Evolutionary conservation across 2,888 invertebrate species (phyloP).

Genomic region (Eupithecia abbreviata): DNA sequence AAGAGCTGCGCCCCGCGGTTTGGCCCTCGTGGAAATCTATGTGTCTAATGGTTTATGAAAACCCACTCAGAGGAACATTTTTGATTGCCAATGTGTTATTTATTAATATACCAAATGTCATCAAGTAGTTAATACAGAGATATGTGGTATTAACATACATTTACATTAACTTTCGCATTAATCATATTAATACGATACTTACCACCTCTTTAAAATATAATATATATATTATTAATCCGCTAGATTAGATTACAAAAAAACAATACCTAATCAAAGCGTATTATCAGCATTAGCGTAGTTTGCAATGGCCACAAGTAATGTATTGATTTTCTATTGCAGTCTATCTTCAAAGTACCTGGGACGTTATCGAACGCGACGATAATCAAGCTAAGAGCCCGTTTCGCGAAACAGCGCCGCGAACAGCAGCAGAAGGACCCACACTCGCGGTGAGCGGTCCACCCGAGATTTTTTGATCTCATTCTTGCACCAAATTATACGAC

Average conservation of each 20-base stretch:
- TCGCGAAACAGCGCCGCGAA: slow-evolving; percentile 81
- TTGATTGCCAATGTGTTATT: no score
- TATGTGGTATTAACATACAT: no score
- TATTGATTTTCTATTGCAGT: slow-evolving; percentile 78
- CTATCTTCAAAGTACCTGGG: slow-evolving; percentile 92
- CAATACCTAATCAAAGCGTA: not conserved
- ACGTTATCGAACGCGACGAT: slow-evolving; percentile 88
- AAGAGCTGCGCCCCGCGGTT: no score
- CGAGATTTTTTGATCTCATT: slow-evolving; percentile 65
- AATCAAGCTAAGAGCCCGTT: slow-evolving; percentile 84
- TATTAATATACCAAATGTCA: no score
- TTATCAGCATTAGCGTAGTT: not conserved
- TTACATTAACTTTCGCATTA: no score
- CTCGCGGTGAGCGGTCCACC: slow-evolving; percentile 58
- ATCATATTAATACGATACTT: no score
- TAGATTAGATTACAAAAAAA: not conserved
- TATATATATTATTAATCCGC: not conserved
- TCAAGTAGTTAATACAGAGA: no score
- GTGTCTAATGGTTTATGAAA: no score
- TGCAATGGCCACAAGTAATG: not conserved
- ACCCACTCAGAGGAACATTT: no score
- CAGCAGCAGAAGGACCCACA: slow-evolving; percentile 75
- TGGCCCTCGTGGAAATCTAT: no score
- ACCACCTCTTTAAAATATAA: not conserved
- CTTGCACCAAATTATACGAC: slow-evolving; percentile 53